Percentiles rank a stretch among this genome's conserved stretches.
phyloP scores from a whole-genome alignment of 2,797 vertebrate species.

The Neosalanx taihuensis region DNA sequence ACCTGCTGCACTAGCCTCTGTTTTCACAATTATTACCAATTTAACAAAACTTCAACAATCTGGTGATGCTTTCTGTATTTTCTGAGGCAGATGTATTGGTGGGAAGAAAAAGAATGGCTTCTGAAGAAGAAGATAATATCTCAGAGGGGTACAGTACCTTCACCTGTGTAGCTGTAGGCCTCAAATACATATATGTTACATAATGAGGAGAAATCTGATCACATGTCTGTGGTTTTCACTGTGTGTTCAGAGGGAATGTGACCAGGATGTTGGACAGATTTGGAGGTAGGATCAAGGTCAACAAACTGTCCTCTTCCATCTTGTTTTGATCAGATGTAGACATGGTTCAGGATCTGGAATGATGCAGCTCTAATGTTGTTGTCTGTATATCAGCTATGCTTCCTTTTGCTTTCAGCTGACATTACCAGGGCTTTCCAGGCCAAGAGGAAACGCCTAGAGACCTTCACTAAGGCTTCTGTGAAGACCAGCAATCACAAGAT shows the following conservation, averaged over 20 bases:
- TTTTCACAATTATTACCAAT: no score
- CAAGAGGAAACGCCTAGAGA: slow-evolving; percentile 34
- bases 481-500: slow-evolving; percentile 33
- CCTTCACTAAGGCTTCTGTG: slow-evolving; percentile 30
- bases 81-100: slow-evolving; percentile 5
- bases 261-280: slow-evolving; percentile 26
- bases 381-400: background rate
- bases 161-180: background rate
- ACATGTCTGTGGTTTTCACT: background rate
- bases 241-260: slow-evolving; percentile 16
- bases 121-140: background rate
- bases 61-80: background rate
- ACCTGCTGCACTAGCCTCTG: no score
- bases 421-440: slow-evolving; percentile 31
- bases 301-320: background rate
- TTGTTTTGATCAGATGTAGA: background rate
- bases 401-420: slow-evolving; percentile 24
- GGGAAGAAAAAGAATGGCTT: slow-evolving; percentile 5
- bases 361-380: background rate
- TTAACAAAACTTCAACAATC: no score
- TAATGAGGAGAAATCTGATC: background rate
- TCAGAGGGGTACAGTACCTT: background rate
- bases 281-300: slow-evolving; percentile 15
- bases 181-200: background rate
- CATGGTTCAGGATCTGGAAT: background rate